phyloP scores from a whole-genome alignment of 2,113 vertebrate species.

The Lichenostomus cassidix region DNA sequence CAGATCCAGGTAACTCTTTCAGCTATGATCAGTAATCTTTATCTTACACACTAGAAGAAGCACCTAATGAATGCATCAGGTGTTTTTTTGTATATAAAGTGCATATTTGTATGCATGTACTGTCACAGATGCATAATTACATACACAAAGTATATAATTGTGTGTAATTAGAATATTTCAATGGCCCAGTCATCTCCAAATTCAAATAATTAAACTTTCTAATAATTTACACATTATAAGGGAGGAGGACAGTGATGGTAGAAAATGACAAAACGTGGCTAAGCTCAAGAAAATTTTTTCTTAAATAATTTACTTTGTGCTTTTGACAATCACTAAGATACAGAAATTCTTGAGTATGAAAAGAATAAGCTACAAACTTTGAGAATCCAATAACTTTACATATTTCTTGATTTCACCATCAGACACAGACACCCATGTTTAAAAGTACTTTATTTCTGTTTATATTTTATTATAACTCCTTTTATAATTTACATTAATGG shows the following conservation, averaged over 20 bases:
- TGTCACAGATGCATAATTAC: neutral
- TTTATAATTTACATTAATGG: neutral
- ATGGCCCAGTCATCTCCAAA: neutral
- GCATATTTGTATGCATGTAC: neutral
- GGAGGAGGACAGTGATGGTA: neutral
- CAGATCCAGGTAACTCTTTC: constrained; percentile 90
- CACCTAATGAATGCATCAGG: too few species aligned
- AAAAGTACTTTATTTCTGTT: neutral
- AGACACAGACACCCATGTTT: neutral
- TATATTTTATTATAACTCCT: neutral
- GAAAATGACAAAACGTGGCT: neutral
- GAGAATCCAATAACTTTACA: neutral
- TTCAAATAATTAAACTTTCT: neutral
- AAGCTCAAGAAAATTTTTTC: neutral
- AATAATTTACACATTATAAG: neutral
- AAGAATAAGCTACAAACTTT: neutral
- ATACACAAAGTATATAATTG: neutral
- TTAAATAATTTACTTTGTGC: neutral
- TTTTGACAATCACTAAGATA: neutral
- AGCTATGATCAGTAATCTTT: neutral
- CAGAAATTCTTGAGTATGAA: neutral
- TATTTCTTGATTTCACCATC: neutral
- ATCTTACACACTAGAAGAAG: neutral
- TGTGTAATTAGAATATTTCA: neutral
- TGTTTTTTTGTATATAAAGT: neutral